Conservation (phyloP, 2,888 invertebrate species). For the Pachycephus smyrnensis region DNA sequence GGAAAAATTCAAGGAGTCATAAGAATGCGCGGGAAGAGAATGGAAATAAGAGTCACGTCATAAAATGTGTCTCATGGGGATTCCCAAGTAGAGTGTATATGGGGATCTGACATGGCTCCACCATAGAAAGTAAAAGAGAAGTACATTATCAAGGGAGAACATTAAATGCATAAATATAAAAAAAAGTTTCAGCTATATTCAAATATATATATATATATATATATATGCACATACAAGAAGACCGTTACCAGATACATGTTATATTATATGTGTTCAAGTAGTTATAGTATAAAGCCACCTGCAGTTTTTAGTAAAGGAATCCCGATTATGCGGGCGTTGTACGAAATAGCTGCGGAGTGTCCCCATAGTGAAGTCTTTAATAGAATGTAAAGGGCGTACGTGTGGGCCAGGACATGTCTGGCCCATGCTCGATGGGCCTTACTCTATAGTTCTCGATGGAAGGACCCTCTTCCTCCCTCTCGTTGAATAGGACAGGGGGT, state of each 20-base stretch:
- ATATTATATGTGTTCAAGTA: background rate
- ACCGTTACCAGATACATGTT: background rate
- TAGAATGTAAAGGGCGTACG: slow-evolving; percentile 31
- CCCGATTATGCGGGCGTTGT: background rate
- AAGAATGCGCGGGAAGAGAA: background rate
- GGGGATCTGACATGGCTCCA: background rate
- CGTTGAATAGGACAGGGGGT: slow-evolving; percentile 12
- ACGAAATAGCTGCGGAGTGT: background rate
- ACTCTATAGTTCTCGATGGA: background rate
- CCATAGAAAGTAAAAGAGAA: background rate
- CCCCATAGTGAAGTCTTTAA: slow-evolving; percentile 28
- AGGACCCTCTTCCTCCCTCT: slow-evolving; percentile 8
- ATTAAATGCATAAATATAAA: background rate
- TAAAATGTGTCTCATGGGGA: background rate
- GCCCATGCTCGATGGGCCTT: background rate
- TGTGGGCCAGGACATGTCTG: slow-evolving; percentile 23
- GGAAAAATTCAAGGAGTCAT: background rate
- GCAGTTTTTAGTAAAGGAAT: background rate
- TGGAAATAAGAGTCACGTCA: background rate
- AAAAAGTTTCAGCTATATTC: background rate
- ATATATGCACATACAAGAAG: background rate
- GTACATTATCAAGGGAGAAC: background rate
- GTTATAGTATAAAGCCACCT: background rate
- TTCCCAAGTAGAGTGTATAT: background rate
- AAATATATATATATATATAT: background rate